These are phyloP conservation scores for Drosophila fuyamai DNA, from an alignment of 1,140 invertebrate species.

Conservation along the genomic window DNA sequence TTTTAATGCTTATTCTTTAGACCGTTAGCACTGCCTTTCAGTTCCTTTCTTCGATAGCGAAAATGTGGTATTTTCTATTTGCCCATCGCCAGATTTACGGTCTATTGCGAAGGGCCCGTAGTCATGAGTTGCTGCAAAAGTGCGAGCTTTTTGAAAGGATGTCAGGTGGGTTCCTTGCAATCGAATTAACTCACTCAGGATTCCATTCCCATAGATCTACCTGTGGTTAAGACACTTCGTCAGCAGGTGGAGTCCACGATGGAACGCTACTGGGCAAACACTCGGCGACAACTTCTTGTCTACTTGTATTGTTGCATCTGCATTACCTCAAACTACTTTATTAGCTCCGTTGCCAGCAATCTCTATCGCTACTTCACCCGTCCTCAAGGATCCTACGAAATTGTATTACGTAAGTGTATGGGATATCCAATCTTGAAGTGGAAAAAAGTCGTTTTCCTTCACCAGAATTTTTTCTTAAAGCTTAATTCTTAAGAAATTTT, in stretches of 20 bases:
- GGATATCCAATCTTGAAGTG: too few relatives aligned
- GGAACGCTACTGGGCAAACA: slow-evolving; percentile 55
- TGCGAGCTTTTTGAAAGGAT: slow-evolving; percentile 68
- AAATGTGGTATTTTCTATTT: slow-evolving; percentile 68
- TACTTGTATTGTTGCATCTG: slow-evolving; percentile 54
- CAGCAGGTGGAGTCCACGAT: slow-evolving; percentile 54
- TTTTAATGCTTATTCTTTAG: slow-evolving; percentile 18
- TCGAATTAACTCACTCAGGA: too few relatives aligned
- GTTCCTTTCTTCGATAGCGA: slow-evolving; percentile 60
- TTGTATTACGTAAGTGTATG: slow-evolving; percentile 60
- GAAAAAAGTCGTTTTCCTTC: too few relatives aligned
- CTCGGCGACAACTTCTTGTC: slow-evolving; percentile 61
- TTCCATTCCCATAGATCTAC: slow-evolving; percentile 48
- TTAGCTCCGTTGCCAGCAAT: slow-evolving; percentile 48
- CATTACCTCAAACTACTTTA: slow-evolving; percentile 62
- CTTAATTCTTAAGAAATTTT: too few relatives aligned
- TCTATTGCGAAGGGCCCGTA: slow-evolving; percentile 46
- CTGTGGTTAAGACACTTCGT: slow-evolving; percentile 29
- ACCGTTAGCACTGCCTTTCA: slow-evolving; percentile 61
- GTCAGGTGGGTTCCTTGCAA: slow-evolving; percentile 14
- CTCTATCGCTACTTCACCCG: slow-evolving; percentile 40
- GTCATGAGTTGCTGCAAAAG: slow-evolving; percentile 57
- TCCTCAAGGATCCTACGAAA: slow-evolving; percentile 36
- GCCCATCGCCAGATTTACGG: slow-evolving; percentile 52
- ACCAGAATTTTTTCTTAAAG: too few relatives aligned